Base-by-base conservation (phyloP, 2,113 vertebrate genomes). In the Lampris incognitus region DNA sequence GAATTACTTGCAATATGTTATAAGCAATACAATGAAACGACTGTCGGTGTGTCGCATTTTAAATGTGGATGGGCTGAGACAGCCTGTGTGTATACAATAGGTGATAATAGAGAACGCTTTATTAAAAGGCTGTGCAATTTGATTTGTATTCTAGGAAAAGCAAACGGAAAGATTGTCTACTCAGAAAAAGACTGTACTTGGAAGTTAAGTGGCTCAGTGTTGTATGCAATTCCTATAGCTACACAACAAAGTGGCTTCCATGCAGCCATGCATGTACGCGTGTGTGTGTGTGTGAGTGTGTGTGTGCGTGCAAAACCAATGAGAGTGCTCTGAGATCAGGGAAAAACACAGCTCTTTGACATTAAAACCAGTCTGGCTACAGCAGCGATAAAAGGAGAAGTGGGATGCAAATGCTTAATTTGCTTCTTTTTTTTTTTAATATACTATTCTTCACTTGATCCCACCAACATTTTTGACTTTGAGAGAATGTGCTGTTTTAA, bases 1-100 rank as follows among this genome's bases (percentile, higher is more conserved):
- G 88, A 91, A 87, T 83, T 86, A 83, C 83, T 93, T 82, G 91
- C 92, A 93, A 92, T 92, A 92, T 89, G 85, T 90, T 88, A 69
- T 88, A 93, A 93, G 92, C 92, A 93, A 93, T 93, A 93, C 87
- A 81, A 83, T 54, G 64, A 89, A 74, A 81, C 37, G 11, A 85
- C 76, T 80, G 66, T 75, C 79, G 51, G 79, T 87, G 72, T 76
- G 72, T 91, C 84, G 81, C 72, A 80, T 88, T 87, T 51, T 64
- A 88, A 87, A 86, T 84, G 74, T 82, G 85, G 81, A 86, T 82
- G 74, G 82, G 64, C 66, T 64, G 55, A 73, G 68, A 74, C 51
- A 68, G 60, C 41, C 72, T 54, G 69, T 56, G 67, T 83, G 66
- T 76, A 76, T 65, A 44, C 5, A 76, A 42, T 48, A 51, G 63